Evolutionary conservation across 1,140 invertebrate species (phyloP), one percentile per base, ranked within the genome.

Genomic region (Solenopsis invicta): DNA sequence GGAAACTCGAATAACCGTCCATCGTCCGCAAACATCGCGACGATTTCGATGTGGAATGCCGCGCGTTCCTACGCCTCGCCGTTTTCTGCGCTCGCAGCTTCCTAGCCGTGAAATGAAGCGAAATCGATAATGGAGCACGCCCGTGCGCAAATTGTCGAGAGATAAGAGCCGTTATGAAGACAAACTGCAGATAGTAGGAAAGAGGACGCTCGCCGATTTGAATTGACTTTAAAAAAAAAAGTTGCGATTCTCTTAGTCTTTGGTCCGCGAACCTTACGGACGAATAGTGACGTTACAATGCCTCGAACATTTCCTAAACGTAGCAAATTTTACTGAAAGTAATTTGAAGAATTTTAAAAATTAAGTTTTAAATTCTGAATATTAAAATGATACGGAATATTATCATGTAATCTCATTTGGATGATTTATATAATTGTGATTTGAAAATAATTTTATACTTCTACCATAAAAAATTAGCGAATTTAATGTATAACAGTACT

Each of bases 41-140:
- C 89, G 77, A 88, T 90, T 90, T 34, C 62, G 77, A 59, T 52
- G 21, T 50, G 75, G 80, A 90, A 90, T 88, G 80, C 72, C 29
- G 64, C 37, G 80, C 86, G 86, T 88, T 88, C 69, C 72, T 52
- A 56, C 45, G 61, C 29, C 24, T 45, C 29, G 29, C 50, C 18
- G 1, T 45, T 78, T 21, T 50, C 56, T 18, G 24, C 52, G 45
- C 16, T 59, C 69, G 45, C 54, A 74, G 54, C 37, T 52, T 85
- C 12, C 48, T 88, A 77, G 52, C 85, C 85, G 88, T 90, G 89
- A 90, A 91, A 90, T 64, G 87, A 91, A 91, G 88, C 62, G 90
- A 90, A 91, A 91, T 91, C 90, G 90, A 91, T 91, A 91, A 90
- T 90, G 90, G 87, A 88, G 41, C 71, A 91, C 71, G 85, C 34